These are phyloP conservation scores for Vombatus ursinus DNA, from an alignment of 2,113 vertebrate species.

Conservation along the genomic window DNA sequence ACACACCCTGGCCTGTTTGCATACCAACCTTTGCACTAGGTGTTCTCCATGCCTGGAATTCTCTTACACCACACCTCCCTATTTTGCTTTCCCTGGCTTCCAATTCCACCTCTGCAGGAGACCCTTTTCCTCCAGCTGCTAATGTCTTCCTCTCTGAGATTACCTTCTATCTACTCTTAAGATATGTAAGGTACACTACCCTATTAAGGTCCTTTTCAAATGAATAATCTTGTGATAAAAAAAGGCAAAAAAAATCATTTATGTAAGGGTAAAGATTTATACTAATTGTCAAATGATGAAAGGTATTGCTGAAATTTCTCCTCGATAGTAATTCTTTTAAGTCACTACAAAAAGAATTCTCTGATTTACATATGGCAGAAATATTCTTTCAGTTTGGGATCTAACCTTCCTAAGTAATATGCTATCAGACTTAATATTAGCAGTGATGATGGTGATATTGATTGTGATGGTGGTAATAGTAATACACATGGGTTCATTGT, in stretches of 20 bases:
- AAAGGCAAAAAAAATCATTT: background rate
- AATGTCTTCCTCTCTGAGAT: background rate
- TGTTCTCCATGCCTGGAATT: background rate
- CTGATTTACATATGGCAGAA: background rate
- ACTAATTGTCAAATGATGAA: background rate
- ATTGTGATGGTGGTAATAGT: background rate
- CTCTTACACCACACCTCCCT: background rate
- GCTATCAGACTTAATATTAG: background rate
- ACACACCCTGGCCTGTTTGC: background rate
- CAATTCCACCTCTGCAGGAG: background rate
- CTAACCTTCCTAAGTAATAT: constrained; percentile 17
- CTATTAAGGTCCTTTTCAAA: background rate
- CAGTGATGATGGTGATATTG: background rate
- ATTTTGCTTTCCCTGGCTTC: background rate
- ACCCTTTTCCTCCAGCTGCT: background rate
- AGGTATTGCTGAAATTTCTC: background rate
- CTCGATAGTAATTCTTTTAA: background rate
- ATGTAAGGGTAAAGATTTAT: background rate
- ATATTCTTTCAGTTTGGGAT: constrained; percentile 48
- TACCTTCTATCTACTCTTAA: background rate
- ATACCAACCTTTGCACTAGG: background rate
- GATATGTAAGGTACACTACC: background rate
- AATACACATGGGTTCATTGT: background rate
- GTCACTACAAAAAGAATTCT: background rate
- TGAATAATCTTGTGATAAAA: background rate